phyloP scores from a whole-genome alignment of 2,797 vertebrate genomes.

The Dermochelys coriacea region DNA sequence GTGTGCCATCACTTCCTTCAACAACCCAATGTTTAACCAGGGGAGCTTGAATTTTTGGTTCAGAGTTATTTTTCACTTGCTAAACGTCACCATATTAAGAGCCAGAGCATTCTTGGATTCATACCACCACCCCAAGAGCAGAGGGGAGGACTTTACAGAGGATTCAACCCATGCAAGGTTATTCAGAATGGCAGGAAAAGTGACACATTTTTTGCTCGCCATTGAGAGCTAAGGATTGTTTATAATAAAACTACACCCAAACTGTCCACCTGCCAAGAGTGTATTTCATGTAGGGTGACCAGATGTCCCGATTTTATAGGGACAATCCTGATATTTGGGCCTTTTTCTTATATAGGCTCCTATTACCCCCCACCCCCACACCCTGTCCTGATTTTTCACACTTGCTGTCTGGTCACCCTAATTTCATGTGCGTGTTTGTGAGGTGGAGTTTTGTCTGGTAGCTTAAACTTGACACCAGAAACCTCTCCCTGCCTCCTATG shows the following conservation, averaged over 20 bases:
- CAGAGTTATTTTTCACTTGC: conserved; percentile 56
- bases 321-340: too few relatives aligned
- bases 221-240: conserved; percentile 64
- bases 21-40: conserved; percentile 14
- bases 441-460: conserved; percentile 14
- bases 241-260: conserved; percentile 53
- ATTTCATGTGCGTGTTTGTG: conserved; percentile 40
- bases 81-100: conserved; percentile 62
- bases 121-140: conserved; percentile 59
- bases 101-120: conserved; percentile 64
- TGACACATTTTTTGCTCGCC: conserved; percentile 56
- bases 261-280: conserved; percentile 48
- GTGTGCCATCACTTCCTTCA: conserved; percentile 56
- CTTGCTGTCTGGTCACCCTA: too few relatives aligned
- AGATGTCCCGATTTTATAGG: too few relatives aligned
- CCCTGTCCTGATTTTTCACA: too few relatives aligned
- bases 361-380: too few relatives aligned
- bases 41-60: conserved; percentile 37
- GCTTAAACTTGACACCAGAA: conserved; percentile 4
- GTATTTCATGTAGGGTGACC: background rate
- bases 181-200: conserved; percentile 61
- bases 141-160: conserved; percentile 56
- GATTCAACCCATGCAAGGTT: conserved; percentile 59
- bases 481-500: background rate
- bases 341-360: too few relatives aligned